Evolutionary conservation across 2,888 invertebrate genomes (phyloP).

Genomic region (Ceramica pisi): DNA sequence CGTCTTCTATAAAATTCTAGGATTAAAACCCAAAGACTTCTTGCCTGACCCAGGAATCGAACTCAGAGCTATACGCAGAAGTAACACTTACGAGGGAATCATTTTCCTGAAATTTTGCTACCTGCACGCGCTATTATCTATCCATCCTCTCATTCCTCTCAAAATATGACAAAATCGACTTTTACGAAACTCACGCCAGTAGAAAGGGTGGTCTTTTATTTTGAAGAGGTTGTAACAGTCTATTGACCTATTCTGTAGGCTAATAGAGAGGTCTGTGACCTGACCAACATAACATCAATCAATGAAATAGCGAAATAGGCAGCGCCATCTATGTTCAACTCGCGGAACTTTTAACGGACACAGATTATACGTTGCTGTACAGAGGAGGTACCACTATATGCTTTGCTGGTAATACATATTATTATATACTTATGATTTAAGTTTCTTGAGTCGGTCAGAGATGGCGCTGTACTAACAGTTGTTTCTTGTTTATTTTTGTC

Average conservation of each 20-base stretch:
- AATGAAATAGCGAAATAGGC: neutral
- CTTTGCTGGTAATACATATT: neutral
- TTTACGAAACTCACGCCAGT: neutral
- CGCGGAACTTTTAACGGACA: slow-evolving; percentile 15
- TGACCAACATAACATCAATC: slow-evolving; percentile 1
- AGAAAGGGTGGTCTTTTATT: slow-evolving; percentile 16
- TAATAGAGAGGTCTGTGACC: slow-evolving; percentile 33
- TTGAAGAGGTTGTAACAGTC: slow-evolving; percentile 18
- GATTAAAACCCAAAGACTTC: too few species aligned
- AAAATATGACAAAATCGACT: neutral
- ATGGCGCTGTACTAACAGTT: slow-evolving; percentile 29
- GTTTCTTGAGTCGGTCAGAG: slow-evolving; percentile 23
- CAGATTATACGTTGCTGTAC: neutral
- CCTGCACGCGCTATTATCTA: too few species aligned
- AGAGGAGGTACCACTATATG: neutral
- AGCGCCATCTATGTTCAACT: slow-evolving; percentile 36
- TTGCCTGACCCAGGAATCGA: too few species aligned
- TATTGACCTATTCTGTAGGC: slow-evolving; percentile 16
- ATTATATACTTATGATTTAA: neutral
- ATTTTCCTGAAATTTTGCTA: too few species aligned
- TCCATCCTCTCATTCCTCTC: neutral
- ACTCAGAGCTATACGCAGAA: too few species aligned
- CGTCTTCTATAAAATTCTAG: too few species aligned
- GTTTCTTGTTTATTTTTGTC: neutral
- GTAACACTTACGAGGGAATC: too few species aligned